A percentile compares a stretch with the other conserved stretches of the same genome.
Evolutionary conservation across 2,888 invertebrate species (phyloP).

Genomic region (Aphidoletes aphidimyza): DNA sequence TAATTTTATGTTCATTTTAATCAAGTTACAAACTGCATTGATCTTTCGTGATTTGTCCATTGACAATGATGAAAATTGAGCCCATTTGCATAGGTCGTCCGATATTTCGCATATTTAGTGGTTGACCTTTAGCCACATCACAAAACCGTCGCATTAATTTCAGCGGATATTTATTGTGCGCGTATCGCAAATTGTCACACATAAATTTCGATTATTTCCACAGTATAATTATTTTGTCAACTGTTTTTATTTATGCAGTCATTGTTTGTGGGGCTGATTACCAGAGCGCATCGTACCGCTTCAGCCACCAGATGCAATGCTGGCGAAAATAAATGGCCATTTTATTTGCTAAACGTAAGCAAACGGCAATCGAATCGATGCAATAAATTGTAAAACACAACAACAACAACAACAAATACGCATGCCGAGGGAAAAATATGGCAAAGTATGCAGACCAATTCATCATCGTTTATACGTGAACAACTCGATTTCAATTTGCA

Average conservation of each 20-base stretch:
- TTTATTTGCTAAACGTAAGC: slow-evolving; percentile 3
- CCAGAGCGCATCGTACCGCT: neutral
- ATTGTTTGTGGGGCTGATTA: neutral
- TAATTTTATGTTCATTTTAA: too few relatives aligned
- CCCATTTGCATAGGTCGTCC: slow-evolving; percentile 9
- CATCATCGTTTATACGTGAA: slow-evolving; percentile 7
- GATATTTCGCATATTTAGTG: slow-evolving; percentile 34
- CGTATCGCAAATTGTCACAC: neutral
- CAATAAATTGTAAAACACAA: too few relatives aligned
- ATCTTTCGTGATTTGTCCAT: neutral
- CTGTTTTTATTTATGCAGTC: slow-evolving; percentile 30
- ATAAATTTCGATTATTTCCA: slow-evolving; percentile 46
- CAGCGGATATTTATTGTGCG: neutral
- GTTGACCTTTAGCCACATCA: slow-evolving; percentile 27
- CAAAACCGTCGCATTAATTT: slow-evolving; percentile 35
- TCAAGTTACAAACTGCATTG: too few relatives aligned
- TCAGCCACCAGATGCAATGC: neutral
- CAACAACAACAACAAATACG: too few relatives aligned
- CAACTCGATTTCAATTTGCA: slow-evolving; percentile 33
- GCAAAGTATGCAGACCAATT: slow-evolving; percentile 21
- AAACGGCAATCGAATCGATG: neutral
- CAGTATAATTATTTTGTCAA: slow-evolving; percentile 50
- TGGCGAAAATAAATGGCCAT: neutral
- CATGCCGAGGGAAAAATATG: neutral
- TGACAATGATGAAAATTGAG: neutral